Conservation (phyloP, 2,797 vertebrate genomes). For the Platalea minor region DNA sequence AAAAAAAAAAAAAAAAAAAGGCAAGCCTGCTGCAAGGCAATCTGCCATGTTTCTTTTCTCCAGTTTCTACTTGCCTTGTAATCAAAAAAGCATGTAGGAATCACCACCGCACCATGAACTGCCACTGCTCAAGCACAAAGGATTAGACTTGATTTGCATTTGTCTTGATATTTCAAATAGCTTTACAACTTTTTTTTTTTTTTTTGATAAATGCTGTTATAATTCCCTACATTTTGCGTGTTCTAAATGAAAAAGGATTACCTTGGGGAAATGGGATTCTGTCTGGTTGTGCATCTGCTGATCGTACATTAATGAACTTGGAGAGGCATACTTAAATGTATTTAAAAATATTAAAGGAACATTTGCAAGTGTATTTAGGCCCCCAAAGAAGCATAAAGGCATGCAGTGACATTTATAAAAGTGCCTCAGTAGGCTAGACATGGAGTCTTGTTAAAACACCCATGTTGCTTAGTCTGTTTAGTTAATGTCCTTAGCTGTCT, state of each 20-base stretch:
- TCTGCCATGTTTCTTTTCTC: neutral
- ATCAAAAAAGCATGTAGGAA: conserved; percentile 18
- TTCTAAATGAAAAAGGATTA: conserved; percentile 33
- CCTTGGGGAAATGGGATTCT: conserved; percentile 55
- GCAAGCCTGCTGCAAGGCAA: neutral
- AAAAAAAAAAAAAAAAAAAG: neutral
- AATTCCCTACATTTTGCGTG: conserved; percentile 49
- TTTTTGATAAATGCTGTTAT: neutral
- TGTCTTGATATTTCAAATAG: conserved; percentile 41
- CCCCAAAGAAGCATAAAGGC: neutral
- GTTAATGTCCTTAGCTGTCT: neutral
- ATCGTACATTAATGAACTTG: conserved; percentile 28
- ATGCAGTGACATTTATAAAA: neutral
- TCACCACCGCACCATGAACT: neutral
- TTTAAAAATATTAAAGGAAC: conserved; percentile 40
- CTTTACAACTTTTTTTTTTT: neutral
- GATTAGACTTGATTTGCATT: conserved; percentile 60
- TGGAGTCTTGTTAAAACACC: neutral
- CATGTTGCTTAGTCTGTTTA: neutral
- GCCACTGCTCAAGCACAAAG: conserved; percentile 29
- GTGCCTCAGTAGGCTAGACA: neutral
- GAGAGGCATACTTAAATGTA: conserved; percentile 40
- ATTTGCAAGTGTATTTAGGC: conserved; percentile 30
- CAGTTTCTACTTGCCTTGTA: conserved; percentile 24
- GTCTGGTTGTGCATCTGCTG: conserved; percentile 51